Evolutionary conservation across 2,888 invertebrate species (phyloP).

Genomic region (Lagria hirta): DNA sequence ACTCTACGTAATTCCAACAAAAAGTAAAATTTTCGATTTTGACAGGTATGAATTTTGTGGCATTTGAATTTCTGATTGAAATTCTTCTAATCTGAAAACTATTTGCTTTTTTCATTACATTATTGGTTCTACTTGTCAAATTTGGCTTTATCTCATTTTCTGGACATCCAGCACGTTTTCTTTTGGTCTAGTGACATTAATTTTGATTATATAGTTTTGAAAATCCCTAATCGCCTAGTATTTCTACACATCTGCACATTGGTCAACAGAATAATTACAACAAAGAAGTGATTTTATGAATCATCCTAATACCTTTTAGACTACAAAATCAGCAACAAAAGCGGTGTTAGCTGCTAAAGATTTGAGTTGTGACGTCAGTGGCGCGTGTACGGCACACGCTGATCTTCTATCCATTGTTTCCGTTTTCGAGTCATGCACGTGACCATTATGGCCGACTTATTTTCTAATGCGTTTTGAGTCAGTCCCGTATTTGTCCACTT

Average conservation of each 20-base stretch:
- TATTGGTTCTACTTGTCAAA: too few relatives aligned
- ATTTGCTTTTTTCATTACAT: too few relatives aligned
- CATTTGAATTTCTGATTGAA: too few relatives aligned
- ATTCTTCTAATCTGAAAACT: too few relatives aligned
- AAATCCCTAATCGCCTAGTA: too few relatives aligned
- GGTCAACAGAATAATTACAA: conserved; percentile 18
- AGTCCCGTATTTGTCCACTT: conserved; percentile 20
- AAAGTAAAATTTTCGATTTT: too few relatives aligned
- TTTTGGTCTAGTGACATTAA: too few relatives aligned
- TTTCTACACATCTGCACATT: conserved; percentile 16
- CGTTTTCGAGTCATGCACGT: conserved; percentile 46
- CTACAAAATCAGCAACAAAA: conserved; percentile 39
- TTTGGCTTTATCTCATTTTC: too few relatives aligned
- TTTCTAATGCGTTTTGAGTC: conserved; percentile 34
- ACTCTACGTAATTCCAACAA: too few relatives aligned
- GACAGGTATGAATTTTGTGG: too few relatives aligned
- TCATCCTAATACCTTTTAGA: conserved; percentile 46
- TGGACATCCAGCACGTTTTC: too few relatives aligned
- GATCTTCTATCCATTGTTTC: conserved; percentile 47
- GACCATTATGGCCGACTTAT: conserved; percentile 44
- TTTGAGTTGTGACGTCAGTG: conserved; percentile 47
- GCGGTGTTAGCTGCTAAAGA: conserved; percentile 36
- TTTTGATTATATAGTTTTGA: too few relatives aligned
- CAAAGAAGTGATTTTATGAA: conserved; percentile 38
- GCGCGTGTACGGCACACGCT: conserved; percentile 44